Evolutionary conservation across 2,888 invertebrate genomes (phyloP).

Genomic region (Callinectes sapidus): DNA sequence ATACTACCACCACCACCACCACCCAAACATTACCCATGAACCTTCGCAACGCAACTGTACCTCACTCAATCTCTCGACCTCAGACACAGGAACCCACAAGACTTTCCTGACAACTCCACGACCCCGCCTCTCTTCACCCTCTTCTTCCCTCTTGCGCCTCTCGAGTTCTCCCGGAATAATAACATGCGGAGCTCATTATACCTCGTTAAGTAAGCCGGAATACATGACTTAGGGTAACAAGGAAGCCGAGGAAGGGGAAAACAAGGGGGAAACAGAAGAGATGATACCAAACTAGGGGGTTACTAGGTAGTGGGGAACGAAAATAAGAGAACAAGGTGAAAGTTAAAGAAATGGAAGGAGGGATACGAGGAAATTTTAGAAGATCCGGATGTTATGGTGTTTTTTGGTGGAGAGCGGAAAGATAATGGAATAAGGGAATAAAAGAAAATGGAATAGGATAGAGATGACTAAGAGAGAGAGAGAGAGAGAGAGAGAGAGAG

Average conservation of each 20-base stretch:
- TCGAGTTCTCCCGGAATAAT: not conserved
- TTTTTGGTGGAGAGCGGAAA: no score
- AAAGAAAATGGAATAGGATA: not conserved
- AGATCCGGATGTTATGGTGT: not conserved
- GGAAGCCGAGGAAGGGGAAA: not conserved
- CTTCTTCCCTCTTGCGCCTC: not conserved
- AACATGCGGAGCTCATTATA: slow-evolving; percentile 2
- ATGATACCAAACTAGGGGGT: not conserved
- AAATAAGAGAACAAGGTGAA: not conserved
- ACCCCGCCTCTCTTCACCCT: not conserved
- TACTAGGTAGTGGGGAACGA: not conserved
- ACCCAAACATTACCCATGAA: no score
- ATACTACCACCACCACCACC: no score
- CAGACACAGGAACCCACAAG: not conserved
- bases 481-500: not conserved
- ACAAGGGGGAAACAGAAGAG: not conserved
- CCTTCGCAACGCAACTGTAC: no score
- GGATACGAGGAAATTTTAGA: not conserved
- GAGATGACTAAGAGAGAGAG: no score
- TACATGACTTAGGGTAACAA: not conserved
- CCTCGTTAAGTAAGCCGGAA: slow-evolving; percentile 19
- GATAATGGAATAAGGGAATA: not conserved
- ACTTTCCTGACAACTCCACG: not conserved
- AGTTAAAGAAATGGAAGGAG: not conserved
- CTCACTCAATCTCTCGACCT: not conserved